These are phyloP conservation scores for Perca flavescens DNA, from an alignment of 2,113 vertebrate genomes.

Conservation along the genomic window DNA sequence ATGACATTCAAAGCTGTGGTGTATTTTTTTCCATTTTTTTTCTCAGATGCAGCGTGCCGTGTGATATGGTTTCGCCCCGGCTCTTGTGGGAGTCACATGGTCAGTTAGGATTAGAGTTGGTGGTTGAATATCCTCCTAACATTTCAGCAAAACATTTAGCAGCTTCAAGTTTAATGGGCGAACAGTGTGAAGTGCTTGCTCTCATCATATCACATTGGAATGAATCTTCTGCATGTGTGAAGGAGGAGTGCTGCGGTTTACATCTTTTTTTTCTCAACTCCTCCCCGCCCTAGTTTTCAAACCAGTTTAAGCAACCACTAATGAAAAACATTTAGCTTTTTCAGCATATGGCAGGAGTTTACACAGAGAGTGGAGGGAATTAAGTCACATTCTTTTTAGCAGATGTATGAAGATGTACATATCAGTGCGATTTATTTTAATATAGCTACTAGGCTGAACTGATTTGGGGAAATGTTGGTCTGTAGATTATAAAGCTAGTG, in stretches of 20 bases:
- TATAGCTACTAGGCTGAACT: neutral
- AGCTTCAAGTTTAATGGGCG: slow-evolving; percentile 49
- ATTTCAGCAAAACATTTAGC: slow-evolving; percentile 64
- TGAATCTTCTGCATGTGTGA: slow-evolving; percentile 24
- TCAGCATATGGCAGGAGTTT: slow-evolving; percentile 40
- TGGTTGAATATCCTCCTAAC: slow-evolving; percentile 56
- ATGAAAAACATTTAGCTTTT: slow-evolving; percentile 54
- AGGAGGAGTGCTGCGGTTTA: slow-evolving; percentile 44
- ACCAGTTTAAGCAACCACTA: slow-evolving; percentile 57
- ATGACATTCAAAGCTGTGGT: slow-evolving; percentile 45
- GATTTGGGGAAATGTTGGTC: neutral
- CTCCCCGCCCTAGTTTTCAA: slow-evolving; percentile 41
- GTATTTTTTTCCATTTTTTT: slow-evolving; percentile 36
- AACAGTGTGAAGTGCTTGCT: slow-evolving; percentile 49
- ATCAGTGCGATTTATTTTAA: slow-evolving; percentile 15
- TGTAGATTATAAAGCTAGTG: neutral
- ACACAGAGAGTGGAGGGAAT: slow-evolving; percentile 15
- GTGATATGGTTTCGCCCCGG: slow-evolving; percentile 36
- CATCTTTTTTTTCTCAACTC: slow-evolving; percentile 33
- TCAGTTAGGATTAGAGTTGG: slow-evolving; percentile 69
- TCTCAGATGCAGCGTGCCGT: slow-evolving; percentile 37
- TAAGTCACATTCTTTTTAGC: slow-evolving; percentile 24
- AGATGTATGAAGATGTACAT: slow-evolving; percentile 29
- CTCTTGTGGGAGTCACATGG: slow-evolving; percentile 47
- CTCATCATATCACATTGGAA: slow-evolving; percentile 61